Evolutionary conservation across 2,113 vertebrate species (phyloP), one percentile per base, ranked within the genome.

Genomic region (Polypterus senegalus): DNA sequence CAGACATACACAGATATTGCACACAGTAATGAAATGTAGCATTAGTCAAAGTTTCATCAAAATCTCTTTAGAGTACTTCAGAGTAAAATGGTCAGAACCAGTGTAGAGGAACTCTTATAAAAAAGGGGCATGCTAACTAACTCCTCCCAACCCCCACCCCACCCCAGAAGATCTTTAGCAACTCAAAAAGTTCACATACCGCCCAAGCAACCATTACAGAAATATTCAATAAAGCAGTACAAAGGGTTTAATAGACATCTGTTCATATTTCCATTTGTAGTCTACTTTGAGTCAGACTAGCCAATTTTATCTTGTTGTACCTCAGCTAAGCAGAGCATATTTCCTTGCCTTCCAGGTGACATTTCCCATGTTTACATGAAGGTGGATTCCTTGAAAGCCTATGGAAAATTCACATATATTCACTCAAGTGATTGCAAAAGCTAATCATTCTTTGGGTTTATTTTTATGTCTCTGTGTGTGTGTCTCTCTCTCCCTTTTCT

Each of bases 331-430:
- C 70, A 74, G 70, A 72, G 71, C 71, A 67, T 62, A 71, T 74
- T 79, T 74, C 66, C 74, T 72, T 66, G 57, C 77, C 78, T 73
- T 83, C 73, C 69, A 74, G 82, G 79, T 80, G 79, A 80, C 76
- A 76, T 74, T 74, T 73, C 79, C 77, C 76, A 83, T 81, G 83
- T 78, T 87, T 85, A 86, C 82, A 84, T 83, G 79, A 81, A 76
- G 77, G 83, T 79, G 74, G 79, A 83, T 80, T 74, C 80, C 79
- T 79, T 79, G 81, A 84, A 79, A 75, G 77, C 77, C 80, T 58
- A 63, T 59, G 64, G 65, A 63, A 60, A 48, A 56, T 66, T 69
- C 63, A 68, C 65, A 66, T 63, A n/a, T 65, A 71, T 69, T 73
- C 68, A 69, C 63, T 67, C 71, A 57, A 54, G 9, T 47, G 46